A percentile compares a stretch with the other conserved stretches of the same genome.
phyloP scores from a whole-genome alignment of 2,888 invertebrate genomes.

The Aplocera efformata region DNA sequence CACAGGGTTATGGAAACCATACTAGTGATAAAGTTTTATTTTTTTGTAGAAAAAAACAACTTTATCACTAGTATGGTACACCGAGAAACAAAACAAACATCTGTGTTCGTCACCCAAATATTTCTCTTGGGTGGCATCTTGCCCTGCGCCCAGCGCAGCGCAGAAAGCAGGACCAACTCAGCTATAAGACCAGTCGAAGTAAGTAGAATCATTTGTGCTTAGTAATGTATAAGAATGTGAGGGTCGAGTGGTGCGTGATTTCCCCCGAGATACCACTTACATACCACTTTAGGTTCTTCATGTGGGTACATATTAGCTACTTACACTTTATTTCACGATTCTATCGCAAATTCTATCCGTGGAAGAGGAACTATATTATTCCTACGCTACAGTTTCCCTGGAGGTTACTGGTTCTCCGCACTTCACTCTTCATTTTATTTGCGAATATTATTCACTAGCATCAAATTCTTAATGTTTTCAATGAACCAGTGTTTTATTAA shows the following conservation, averaged over 20 bases:
- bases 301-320: slow-evolving; percentile 32
- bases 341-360: slow-evolving; percentile 21
- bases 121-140: too few species aligned
- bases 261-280: slow-evolving; percentile 49
- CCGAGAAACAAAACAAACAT: too few species aligned
- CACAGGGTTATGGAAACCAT: too few species aligned
- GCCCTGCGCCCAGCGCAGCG: too few species aligned
- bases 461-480: too few species aligned
- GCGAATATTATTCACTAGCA: slow-evolving; percentile 1
- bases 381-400: slow-evolving; percentile 10
- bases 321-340: slow-evolving; percentile 31
- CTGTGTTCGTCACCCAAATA: too few species aligned
- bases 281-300: slow-evolving; percentile 38
- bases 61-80: too few species aligned
- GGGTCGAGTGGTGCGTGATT: slow-evolving; percentile 50
- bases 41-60: too few species aligned
- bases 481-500: too few species aligned
- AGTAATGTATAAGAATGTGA: slow-evolving; percentile 27
- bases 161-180: too few species aligned
- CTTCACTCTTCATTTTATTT: slow-evolving; percentile 12
- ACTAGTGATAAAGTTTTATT: too few species aligned
- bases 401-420: slow-evolving; percentile 7
- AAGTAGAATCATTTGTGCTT: slow-evolving; percentile 19
- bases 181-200: too few species aligned
- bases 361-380: slow-evolving; percentile 15